Evolutionary conservation across 2,113 vertebrate species (phyloP).

Genomic region (Coracopsis vasa): DNA sequence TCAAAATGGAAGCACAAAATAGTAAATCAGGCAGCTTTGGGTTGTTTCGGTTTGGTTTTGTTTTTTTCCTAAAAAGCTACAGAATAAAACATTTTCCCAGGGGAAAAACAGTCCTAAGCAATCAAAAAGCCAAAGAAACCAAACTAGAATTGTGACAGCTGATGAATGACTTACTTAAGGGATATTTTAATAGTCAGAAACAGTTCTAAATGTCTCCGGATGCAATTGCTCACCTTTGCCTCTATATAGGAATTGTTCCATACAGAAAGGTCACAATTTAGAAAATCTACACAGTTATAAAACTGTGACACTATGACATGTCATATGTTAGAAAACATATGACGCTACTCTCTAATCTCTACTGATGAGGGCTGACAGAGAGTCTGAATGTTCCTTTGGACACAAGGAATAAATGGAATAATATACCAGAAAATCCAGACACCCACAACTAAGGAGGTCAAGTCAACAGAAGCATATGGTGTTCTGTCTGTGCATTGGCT

Average conservation of each 20-base stretch:
- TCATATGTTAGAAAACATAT: background rate
- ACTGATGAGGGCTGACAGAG: background rate
- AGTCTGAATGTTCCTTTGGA: background rate
- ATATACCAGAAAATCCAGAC: slow-evolving; percentile 2
- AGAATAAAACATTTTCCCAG: background rate
- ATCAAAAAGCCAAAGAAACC: background rate
- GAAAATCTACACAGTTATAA: background rate
- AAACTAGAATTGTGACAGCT: background rate
- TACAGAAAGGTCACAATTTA: background rate
- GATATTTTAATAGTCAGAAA: background rate
- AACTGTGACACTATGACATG: background rate
- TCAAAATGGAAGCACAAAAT: background rate
- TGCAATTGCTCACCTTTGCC: background rate
- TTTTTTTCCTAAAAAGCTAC: background rate
- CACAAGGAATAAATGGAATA: background rate
- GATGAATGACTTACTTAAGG: background rate
- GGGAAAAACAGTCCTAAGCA: background rate
- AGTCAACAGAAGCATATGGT: slow-evolving; percentile 62
- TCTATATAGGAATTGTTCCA: background rate
- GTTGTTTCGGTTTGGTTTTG: background rate
- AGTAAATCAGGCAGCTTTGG: background rate
- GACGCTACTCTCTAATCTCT: background rate
- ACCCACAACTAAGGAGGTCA: slow-evolving; percentile 33
- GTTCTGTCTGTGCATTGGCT: slow-evolving; percentile 21
- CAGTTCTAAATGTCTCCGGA: background rate